Conservation (phyloP, 2,888 invertebrate species). For the Conops quadrifasciatus region DNA sequence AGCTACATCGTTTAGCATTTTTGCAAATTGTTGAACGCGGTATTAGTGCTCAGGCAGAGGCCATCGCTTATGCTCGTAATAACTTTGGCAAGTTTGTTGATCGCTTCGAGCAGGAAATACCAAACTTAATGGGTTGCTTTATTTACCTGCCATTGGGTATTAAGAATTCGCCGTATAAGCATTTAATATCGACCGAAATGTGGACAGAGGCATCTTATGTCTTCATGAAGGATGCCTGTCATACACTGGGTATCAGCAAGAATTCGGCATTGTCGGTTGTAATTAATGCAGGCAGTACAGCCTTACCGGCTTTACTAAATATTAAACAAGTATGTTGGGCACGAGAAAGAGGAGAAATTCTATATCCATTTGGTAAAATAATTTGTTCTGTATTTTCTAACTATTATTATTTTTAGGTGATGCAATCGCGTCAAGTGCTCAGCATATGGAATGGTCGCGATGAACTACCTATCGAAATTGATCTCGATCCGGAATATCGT, state of each 20-base stretch:
- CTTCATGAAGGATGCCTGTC: constrained; percentile 92
- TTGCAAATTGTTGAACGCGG: constrained; percentile 69
- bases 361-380: background rate
- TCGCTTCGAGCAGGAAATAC: constrained; percentile 83
- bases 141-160: constrained; percentile 82
- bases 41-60: constrained; percentile 77
- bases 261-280: constrained; percentile 92
- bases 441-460: constrained; percentile 95
- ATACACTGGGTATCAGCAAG: constrained; percentile 86
- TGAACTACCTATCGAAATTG: constrained; percentile 97
- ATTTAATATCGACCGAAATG: constrained; percentile 76
- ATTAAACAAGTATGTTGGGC: constrained; percentile 74
- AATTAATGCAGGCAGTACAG: constrained; percentile 91
- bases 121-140: constrained; percentile 86
- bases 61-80: constrained; percentile 85
- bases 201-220: constrained; percentile 85
- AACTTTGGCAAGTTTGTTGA: constrained; percentile 84
- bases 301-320: constrained; percentile 92
- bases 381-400: background rate
- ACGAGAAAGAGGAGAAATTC: background rate
- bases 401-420: constrained; percentile 67
- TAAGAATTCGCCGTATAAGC: constrained; percentile 79
- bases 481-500: constrained; percentile 87
- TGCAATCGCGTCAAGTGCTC: constrained; percentile 87
- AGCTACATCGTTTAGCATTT: constrained; percentile 82